These are phyloP conservation scores for Adoxophyes honmai DNA, from an alignment of 1,140 invertebrate genomes.

Conservation along the genomic window DNA sequence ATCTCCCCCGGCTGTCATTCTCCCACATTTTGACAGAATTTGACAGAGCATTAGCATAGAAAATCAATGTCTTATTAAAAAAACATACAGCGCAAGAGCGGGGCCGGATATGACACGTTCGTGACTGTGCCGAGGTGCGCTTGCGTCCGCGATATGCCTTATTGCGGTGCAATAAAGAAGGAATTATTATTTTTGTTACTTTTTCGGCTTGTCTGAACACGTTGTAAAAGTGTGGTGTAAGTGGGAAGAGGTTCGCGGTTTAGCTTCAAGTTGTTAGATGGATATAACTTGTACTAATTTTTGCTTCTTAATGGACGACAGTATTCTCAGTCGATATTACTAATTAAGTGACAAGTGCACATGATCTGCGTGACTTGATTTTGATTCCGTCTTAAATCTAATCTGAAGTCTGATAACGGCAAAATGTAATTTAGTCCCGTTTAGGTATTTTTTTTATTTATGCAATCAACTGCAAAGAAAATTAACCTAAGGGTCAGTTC, in stretches of 20 bases:
- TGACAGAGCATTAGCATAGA: conserved; percentile 3
- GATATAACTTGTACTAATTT: too few species aligned
- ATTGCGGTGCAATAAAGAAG: not conserved
- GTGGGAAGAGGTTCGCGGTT: not conserved
- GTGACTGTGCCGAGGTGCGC: not conserved
- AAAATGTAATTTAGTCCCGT: too few species aligned
- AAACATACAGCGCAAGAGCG: not conserved
- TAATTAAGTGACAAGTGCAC: too few species aligned
- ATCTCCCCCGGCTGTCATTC: conserved; percentile 1
- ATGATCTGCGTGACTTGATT: too few species aligned
- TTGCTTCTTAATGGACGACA: too few species aligned
- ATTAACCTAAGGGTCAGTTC: too few species aligned
- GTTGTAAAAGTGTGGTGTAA: conserved; percentile 15
- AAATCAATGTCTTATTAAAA: conserved; percentile 7
- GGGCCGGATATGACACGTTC: not conserved
- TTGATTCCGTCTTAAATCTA: too few species aligned
- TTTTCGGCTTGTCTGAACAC: not conserved
- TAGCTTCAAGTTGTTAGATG: too few species aligned
- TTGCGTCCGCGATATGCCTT: not conserved
- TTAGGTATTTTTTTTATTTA: too few species aligned
- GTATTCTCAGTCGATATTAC: too few species aligned
- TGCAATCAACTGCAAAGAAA: too few species aligned
- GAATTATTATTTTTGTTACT: not conserved
- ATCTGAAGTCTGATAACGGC: too few species aligned
- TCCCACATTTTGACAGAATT: conserved; percentile 1